phyloP scores from a whole-genome alignment of 2,797 vertebrate species.

The Propithecus perrieri region DNA sequence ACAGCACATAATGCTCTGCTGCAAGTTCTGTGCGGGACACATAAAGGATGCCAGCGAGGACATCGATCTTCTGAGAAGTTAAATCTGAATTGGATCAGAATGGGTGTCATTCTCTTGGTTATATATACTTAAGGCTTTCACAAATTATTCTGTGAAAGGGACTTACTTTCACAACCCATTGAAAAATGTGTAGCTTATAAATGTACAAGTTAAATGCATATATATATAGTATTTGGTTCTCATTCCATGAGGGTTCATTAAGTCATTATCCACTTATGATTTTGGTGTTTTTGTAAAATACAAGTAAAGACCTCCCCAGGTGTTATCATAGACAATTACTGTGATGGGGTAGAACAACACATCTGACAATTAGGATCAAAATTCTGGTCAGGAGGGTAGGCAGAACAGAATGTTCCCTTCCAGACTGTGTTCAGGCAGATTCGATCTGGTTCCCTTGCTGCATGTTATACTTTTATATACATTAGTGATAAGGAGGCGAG shows the following conservation, averaged over 20 bases:
- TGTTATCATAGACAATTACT: background rate
- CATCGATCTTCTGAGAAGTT: background rate
- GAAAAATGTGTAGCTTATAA: background rate
- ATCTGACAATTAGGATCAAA: background rate
- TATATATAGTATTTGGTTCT: background rate
- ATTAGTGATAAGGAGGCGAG: background rate
- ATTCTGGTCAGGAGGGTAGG: background rate
- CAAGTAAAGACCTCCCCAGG: background rate
- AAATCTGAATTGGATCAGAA: background rate
- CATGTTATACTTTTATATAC: background rate
- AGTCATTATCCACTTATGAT: background rate
- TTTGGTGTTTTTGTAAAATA: background rate
- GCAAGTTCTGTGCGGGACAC: accelerated
- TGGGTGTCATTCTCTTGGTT: background rate
- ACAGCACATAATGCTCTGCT: background rate
- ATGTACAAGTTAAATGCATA: background rate
- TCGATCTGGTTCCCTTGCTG: background rate
- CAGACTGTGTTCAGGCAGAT: background rate
- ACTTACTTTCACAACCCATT: background rate
- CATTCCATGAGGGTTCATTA: background rate
- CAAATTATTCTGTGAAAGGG: background rate
- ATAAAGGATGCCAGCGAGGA: background rate
- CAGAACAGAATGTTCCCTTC: background rate
- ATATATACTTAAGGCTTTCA: background rate
- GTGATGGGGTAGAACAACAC: background rate